Evolutionary conservation across 2,888 invertebrate genomes (phyloP).

Genomic region (Sphecodes monilicornis): DNA sequence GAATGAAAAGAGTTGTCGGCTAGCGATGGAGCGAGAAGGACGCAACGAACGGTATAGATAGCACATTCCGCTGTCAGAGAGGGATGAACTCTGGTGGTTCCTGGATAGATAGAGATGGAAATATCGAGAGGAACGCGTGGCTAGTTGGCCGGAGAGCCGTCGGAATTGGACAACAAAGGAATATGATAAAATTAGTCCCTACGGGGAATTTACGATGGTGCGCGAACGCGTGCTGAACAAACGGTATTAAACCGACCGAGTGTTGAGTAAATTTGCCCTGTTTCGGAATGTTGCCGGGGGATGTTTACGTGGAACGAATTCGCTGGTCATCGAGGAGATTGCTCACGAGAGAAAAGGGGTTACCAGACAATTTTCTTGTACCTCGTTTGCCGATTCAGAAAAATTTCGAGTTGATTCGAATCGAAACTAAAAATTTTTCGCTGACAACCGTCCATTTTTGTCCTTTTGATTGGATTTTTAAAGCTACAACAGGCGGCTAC

Average conservation of each 20-base stretch:
- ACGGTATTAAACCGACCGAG: conserved; percentile 26
- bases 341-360: neutral
- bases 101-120: neutral
- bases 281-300: neutral
- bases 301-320: neutral
- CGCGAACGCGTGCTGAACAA: conserved; percentile 19
- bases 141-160: conserved; percentile 21
- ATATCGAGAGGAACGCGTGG: conserved; percentile 7
- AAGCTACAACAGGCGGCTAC: neutral
- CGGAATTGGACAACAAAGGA: conserved; percentile 35
- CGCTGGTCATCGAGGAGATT: neutral
- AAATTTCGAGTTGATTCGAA: neutral
- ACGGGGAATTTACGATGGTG: conserved; percentile 46
- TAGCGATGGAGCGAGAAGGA: conserved; percentile 8
- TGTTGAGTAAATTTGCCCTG: conserved; percentile 18
- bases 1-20: conserved; percentile 6
- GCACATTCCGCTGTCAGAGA: conserved; percentile 4
- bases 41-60: neutral
- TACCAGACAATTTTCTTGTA: neutral
- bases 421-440: too few relatives aligned
- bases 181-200: conserved; percentile 49
- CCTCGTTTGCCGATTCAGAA: neutral
- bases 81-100: neutral
- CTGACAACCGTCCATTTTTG: too few relatives aligned
- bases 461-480: neutral